Percentiles rank a stretch among this genome's conserved stretches.
Conservation (phyloP, 2,888 invertebrate genomes). For the Parnassius mnemosyne region DNA sequence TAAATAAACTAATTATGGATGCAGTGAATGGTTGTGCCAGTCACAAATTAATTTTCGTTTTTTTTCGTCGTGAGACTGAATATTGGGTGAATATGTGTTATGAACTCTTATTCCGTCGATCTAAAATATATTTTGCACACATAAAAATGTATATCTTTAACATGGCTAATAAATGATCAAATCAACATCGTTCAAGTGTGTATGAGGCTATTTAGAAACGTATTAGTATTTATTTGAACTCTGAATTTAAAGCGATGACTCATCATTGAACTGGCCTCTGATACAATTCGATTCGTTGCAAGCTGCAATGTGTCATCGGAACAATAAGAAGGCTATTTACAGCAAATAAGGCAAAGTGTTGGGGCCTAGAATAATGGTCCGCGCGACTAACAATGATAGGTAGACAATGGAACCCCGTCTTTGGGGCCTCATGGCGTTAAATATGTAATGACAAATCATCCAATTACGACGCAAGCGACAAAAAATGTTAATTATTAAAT, state of each 20-base stretch:
- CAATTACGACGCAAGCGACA: constrained; percentile 38
- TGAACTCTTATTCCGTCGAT: too few species aligned
- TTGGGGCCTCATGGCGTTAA: constrained; percentile 45
- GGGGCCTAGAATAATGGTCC: constrained; percentile 27
- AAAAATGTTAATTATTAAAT: constrained; percentile 5
- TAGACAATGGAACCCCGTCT: constrained; percentile 45
- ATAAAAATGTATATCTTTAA: too few species aligned
- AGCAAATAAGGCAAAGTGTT: constrained; percentile 34
- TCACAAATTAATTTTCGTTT: too few species aligned
- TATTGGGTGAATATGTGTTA: too few species aligned
- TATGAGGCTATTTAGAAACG: too few species aligned
- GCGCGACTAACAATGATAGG: constrained; percentile 54
- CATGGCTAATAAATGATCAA: too few species aligned
- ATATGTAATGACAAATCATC: constrained; percentile 60
- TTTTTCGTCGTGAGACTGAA: too few species aligned
- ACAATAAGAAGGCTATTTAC: constrained; percentile 41
- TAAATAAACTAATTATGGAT: too few species aligned
- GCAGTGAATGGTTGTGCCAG: too few species aligned
- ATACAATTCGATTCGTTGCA: constrained; percentile 30
- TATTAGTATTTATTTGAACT: constrained; percentile 26
- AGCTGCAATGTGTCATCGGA: constrained; percentile 45
- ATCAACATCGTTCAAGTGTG: too few species aligned
- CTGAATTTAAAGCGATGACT: constrained; percentile 41
- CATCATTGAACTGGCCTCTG: constrained; percentile 31
- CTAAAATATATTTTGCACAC: too few species aligned